phyloP scores from a whole-genome alignment of 2,888 invertebrate species.

The Oasisia sp. region DNA sequence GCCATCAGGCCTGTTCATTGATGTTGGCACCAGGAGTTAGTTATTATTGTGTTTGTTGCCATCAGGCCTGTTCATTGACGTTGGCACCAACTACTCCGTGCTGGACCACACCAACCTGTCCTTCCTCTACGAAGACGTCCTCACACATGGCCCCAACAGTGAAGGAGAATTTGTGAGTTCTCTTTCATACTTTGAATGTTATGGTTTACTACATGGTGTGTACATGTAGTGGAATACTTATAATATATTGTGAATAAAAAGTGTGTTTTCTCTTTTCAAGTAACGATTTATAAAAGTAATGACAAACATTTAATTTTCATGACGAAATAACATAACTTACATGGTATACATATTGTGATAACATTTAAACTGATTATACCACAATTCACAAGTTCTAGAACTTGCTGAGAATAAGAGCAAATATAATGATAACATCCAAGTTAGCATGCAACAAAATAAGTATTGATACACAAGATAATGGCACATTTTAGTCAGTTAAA shows the following conservation, averaged over 20 bases:
- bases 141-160: slow-evolving; percentile 46
- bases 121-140: slow-evolving; percentile 62
- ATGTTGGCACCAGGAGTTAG: slow-evolving; percentile 59
- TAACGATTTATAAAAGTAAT: background rate
- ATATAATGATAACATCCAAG: background rate
- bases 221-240: background rate
- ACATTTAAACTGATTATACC: background rate
- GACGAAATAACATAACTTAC: background rate
- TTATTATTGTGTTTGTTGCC: slow-evolving; percentile 22
- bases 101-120: slow-evolving; percentile 65
- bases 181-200: background rate
- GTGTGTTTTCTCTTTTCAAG: background rate
- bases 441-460: no score
- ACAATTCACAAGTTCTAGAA: background rate
- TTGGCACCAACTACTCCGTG: slow-evolving; percentile 65
- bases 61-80: slow-evolving; percentile 64
- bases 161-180: slow-evolving; percentile 48
- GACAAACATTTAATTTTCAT: background rate
- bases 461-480: no score
- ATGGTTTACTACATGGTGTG: background rate
- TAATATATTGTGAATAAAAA: background rate
- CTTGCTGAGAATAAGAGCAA: background rate
- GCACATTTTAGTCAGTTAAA: background rate
- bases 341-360: background rate
- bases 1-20: slow-evolving; percentile 62